Conservation (phyloP, 2,797 vertebrate genomes). For the Enteromius radiatus region DNA sequence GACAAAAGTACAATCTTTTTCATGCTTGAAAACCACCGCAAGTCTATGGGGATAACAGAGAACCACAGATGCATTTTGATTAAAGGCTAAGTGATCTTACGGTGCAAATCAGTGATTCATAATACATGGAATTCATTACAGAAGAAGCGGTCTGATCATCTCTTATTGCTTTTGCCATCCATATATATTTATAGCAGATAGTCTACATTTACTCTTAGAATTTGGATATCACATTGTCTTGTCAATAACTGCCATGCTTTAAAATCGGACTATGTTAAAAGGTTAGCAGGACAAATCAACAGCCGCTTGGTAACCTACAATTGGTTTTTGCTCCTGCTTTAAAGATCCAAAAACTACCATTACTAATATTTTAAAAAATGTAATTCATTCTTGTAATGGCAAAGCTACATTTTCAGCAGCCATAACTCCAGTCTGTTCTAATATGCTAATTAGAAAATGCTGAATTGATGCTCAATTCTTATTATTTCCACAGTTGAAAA, state of each 20-base stretch:
- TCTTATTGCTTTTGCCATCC: slow-evolving; percentile 27
- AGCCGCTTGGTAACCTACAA: not conserved
- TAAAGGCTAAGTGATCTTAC: slow-evolving; percentile 50
- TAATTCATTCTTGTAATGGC: not conserved
- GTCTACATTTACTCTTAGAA: slow-evolving; percentile 12
- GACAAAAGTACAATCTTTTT: slow-evolving; percentile 47
- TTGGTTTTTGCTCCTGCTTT: not conserved
- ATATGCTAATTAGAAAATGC: slow-evolving; percentile 2
- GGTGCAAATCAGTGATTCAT: slow-evolving; percentile 46
- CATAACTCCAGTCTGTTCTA: not conserved
- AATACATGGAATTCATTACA: slow-evolving; percentile 42
- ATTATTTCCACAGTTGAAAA: not conserved
- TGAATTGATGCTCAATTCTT: not conserved
- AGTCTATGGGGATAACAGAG: slow-evolving; percentile 37
- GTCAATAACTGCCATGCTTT: slow-evolving; percentile 11
- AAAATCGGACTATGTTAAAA: not conserved
- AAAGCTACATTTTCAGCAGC: not conserved
- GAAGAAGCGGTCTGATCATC: slow-evolving; percentile 33
- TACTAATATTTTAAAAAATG: too few species aligned
- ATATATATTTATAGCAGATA: not conserved
- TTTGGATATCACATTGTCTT: slow-evolving; percentile 1
- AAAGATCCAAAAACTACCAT: not conserved
- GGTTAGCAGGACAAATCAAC: not conserved
- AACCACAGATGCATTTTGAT: slow-evolving; percentile 55
- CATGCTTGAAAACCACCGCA: slow-evolving; percentile 37